These are phyloP conservation scores for Squalus acanthias DNA, from an alignment of 2,797 vertebrate species.

Conservation along the genomic window DNA sequence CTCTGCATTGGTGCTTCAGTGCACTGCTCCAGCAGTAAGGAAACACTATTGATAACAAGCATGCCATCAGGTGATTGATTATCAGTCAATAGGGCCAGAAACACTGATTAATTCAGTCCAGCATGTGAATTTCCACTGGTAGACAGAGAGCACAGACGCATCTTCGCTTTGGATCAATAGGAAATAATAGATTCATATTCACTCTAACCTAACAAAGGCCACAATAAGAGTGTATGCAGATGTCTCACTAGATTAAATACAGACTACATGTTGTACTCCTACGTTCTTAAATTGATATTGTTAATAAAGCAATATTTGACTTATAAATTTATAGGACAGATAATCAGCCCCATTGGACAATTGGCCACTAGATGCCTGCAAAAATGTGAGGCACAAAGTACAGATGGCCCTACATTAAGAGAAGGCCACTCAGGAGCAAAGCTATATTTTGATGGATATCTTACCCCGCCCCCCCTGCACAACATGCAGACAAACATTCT, in stretches of 20 bases:
- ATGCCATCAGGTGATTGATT: not conserved
- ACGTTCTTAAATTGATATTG: not conserved
- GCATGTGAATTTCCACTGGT: not conserved
- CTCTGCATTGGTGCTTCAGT: not conserved
- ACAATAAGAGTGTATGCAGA: not conserved
- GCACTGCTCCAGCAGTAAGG: not conserved
- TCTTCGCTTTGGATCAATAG: not conserved
- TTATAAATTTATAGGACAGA: not conserved
- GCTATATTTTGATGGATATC: too few relatives aligned
- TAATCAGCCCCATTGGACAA: too few relatives aligned
- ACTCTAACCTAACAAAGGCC: not conserved
- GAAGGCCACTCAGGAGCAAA: too few relatives aligned
- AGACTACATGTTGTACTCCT: not conserved
- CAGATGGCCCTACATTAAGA: too few relatives aligned
- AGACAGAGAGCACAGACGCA: not conserved
- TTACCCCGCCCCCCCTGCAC: too few relatives aligned
- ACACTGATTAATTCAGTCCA: not conserved
- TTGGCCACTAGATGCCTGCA: too few relatives aligned
- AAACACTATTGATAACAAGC: not conserved
- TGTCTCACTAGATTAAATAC: not conserved
- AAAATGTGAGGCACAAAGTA: too few relatives aligned
- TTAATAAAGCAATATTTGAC: not conserved
- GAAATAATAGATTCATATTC: not conserved
- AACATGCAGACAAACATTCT: too few relatives aligned
- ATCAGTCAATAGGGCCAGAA: not conserved